Evolutionary conservation across 1,140 invertebrate species (phyloP).

Genomic region (Grapholita molesta): DNA sequence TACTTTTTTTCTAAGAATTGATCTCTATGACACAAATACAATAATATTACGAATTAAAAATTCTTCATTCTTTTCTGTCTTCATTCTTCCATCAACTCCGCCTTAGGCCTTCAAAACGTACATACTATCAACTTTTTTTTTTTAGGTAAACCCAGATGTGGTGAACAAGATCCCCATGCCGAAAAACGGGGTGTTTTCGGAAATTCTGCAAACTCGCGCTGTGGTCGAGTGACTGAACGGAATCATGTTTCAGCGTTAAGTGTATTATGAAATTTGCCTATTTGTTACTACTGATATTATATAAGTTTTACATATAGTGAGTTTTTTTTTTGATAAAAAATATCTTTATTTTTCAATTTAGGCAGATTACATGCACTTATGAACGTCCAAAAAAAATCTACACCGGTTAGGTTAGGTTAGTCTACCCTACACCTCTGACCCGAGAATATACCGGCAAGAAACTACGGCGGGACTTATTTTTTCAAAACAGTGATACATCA

Average conservation of each 20-base stretch:
- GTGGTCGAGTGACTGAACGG: not conserved
- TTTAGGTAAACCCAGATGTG: slow-evolving; percentile 57
- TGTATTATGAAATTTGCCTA: not conserved
- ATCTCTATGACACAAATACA: no score
- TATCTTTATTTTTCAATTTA: no score
- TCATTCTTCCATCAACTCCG: not conserved
- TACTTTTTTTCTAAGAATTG: no score
- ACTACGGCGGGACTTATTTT: no score
- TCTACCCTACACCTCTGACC: no score
- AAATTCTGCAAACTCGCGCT: slow-evolving; percentile 35
- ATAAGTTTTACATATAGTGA: not conserved
- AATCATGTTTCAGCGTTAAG: not conserved
- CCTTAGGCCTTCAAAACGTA: not conserved
- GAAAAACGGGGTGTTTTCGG: slow-evolving; percentile 44
- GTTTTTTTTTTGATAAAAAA: not conserved
- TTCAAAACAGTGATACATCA: no score
- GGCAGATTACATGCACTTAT: no score
- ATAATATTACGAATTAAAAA: no score
- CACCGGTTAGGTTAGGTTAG: no score
- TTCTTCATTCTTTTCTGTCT: no score
- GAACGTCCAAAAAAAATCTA: no score
- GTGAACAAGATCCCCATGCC: slow-evolving; percentile 56
- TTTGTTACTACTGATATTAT: not conserved
- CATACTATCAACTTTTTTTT: slow-evolving; percentile 21
- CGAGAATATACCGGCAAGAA: no score